Conservation (phyloP, 2,888 invertebrate genomes). For the Lasioglossum lativentre region DNA sequence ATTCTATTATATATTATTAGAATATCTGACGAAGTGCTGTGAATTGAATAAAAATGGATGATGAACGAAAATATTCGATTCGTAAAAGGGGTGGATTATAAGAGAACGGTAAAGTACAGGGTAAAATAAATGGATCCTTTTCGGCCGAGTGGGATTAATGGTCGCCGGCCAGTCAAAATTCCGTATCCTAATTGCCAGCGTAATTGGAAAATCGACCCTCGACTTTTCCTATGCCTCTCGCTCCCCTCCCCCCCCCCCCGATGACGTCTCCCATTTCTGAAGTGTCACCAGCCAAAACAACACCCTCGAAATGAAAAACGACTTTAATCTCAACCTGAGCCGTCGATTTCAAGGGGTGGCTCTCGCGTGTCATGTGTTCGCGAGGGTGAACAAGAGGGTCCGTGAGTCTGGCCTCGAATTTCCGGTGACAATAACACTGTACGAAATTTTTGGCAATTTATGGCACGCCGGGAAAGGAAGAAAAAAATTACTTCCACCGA, state of each 20-base stretch:
- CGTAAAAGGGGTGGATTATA: neutral
- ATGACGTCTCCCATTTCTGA: conserved; percentile 56
- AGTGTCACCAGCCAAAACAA: conserved; percentile 62
- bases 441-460: conserved; percentile 44
- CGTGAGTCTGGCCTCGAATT: conserved; percentile 32
- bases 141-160: conserved; percentile 25
- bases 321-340: conserved; percentile 69
- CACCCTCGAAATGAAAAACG: conserved; percentile 67
- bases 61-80: neutral
- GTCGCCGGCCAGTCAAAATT: conserved; percentile 21
- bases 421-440: conserved; percentile 43
- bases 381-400: conserved; percentile 47
- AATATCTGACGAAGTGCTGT: neutral
- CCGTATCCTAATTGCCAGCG: conserved; percentile 37
- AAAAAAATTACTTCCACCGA: conserved; percentile 4
- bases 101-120: neutral
- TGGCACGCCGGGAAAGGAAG: neutral
- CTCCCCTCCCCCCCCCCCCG: neutral
- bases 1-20: no score
- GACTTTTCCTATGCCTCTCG: conserved; percentile 15
- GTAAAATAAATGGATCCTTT: neutral
- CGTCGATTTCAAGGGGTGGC: conserved; percentile 62
- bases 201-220: conserved; percentile 60
- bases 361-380: conserved; percentile 59
- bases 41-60: neutral